phyloP scores from a whole-genome alignment of 2,888 invertebrate genomes.

The Lasioglossum leucozonium region DNA sequence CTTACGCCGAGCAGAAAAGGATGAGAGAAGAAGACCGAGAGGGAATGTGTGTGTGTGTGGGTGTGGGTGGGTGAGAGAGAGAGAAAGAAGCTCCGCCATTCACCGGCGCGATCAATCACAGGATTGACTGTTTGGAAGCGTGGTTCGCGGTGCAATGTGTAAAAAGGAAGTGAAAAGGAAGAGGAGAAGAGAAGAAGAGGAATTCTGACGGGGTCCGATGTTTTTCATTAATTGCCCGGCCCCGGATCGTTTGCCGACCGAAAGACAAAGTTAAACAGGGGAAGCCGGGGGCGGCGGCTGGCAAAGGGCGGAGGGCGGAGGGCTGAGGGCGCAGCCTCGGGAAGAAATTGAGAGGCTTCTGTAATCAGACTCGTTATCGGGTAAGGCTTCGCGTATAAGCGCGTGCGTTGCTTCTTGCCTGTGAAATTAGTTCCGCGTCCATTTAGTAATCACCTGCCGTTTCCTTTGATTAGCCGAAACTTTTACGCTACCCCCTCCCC shows the following conservation, averaged over 20 bases:
- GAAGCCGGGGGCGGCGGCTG: no score
- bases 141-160: constrained; percentile 16
- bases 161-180: constrained; percentile 18
- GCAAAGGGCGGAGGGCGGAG: no score
- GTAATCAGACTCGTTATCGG: constrained; percentile 75
- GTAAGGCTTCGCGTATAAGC: constrained; percentile 53
- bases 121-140: constrained; percentile 52
- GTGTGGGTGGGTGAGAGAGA: no score
- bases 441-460: constrained; percentile 72
- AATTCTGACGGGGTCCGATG: constrained; percentile 46
- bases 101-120: constrained; percentile 60
- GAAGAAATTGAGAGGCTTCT: constrained; percentile 66
- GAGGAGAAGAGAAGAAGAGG: neutral
- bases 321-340: constrained; percentile 50
- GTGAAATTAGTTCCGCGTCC: constrained; percentile 68
- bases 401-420: constrained; percentile 36
- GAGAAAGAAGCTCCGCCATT: neutral
- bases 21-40: neutral
- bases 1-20: neutral
- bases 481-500: constrained; percentile 29
- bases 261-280: constrained; percentile 72
- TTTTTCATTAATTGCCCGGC: constrained; percentile 72
- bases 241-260: constrained; percentile 65
- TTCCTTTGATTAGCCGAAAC: constrained; percentile 73
- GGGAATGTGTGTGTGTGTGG: no score